Percentiles rank a stretch among this genome's conserved stretches.
phyloP scores from a whole-genome alignment of 2,888 invertebrate species.

The Prionchulus punctatus region DNA sequence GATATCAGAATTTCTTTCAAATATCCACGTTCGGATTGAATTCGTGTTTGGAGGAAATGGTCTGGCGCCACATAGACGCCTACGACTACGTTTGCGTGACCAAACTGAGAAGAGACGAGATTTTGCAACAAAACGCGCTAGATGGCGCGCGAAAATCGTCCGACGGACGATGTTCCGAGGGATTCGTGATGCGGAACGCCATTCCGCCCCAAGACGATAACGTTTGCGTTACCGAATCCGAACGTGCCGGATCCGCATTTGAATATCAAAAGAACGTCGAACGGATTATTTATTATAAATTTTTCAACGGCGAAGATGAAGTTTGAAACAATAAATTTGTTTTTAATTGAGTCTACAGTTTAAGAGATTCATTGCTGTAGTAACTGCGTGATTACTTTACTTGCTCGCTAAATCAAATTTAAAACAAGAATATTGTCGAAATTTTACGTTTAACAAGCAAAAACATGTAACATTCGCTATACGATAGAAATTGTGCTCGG shows the following conservation, averaged over 20 bases:
- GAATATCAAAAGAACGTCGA: neutral
- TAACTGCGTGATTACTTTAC: too few relatives aligned
- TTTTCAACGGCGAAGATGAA: conserved; percentile 5
- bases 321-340: neutral
- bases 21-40: conserved; percentile 8
- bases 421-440: too few relatives aligned
- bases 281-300: conserved; percentile 1
- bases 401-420: too few relatives aligned
- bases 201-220: conserved; percentile 1
- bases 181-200: neutral
- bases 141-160: neutral
- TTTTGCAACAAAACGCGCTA: neutral
- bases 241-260: neutral
- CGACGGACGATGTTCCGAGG: neutral
- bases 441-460: too few relatives aligned
- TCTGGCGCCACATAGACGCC: conserved; percentile 24
- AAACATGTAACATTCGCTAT: too few relatives aligned
- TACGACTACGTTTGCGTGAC: conserved; percentile 28
- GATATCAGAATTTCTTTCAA: neutral
- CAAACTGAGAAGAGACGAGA: neutral
- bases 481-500: too few relatives aligned
- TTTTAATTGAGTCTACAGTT: too few relatives aligned
- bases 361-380: too few relatives aligned
- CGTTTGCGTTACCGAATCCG: conserved; percentile 1
- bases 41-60: conserved; percentile 15